Evolutionary conservation across 1,140 invertebrate species (phyloP).

Genomic region (Drosophila mauritiana): DNA sequence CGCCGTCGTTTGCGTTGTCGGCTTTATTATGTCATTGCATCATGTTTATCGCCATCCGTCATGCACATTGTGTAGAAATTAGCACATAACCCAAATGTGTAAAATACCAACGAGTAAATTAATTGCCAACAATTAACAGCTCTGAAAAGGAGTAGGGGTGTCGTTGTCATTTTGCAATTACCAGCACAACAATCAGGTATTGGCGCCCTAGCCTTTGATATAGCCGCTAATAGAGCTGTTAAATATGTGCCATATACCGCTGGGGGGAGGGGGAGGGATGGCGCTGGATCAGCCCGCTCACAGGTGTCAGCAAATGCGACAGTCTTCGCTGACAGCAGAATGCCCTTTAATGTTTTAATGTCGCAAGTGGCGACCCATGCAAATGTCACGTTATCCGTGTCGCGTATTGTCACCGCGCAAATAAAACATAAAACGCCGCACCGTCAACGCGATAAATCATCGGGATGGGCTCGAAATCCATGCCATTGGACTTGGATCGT

Average conservation of each 20-base stretch:
- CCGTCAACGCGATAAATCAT: slow-evolving; percentile 75
- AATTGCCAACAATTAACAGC: slow-evolving; percentile 66
- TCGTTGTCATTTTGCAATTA: slow-evolving; percentile 19
- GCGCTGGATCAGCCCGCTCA: slow-evolving; percentile 31
- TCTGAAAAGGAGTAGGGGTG: not conserved
- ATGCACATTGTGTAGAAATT: slow-evolving; percentile 82
- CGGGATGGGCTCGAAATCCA: slow-evolving; percentile 26
- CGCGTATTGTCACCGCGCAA: slow-evolving; percentile 68
- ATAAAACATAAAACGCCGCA: slow-evolving; percentile 78
- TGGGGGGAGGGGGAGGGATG: not conserved
- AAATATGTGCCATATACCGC: no score
- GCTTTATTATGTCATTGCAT: slow-evolving; percentile 82
- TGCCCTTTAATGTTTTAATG: slow-evolving; percentile 82
- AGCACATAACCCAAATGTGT: slow-evolving; percentile 80
- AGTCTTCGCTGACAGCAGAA: slow-evolving; percentile 68
- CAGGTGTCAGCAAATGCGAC: slow-evolving; percentile 59
- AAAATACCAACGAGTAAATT: slow-evolving; percentile 77
- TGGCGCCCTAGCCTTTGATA: slow-evolving; percentile 57
- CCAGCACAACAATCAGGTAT: slow-evolving; percentile 52
- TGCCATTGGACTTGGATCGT: slow-evolving; percentile 1
- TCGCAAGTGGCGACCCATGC: slow-evolving; percentile 71
- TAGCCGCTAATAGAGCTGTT: slow-evolving; percentile 52
- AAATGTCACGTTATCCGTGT: slow-evolving; percentile 66
- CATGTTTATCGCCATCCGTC: slow-evolving; percentile 81
- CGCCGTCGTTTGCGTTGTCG: slow-evolving; percentile 62